Conservation (phyloP, 2,113 vertebrate species). For the Aplodontia rufa region DNA sequence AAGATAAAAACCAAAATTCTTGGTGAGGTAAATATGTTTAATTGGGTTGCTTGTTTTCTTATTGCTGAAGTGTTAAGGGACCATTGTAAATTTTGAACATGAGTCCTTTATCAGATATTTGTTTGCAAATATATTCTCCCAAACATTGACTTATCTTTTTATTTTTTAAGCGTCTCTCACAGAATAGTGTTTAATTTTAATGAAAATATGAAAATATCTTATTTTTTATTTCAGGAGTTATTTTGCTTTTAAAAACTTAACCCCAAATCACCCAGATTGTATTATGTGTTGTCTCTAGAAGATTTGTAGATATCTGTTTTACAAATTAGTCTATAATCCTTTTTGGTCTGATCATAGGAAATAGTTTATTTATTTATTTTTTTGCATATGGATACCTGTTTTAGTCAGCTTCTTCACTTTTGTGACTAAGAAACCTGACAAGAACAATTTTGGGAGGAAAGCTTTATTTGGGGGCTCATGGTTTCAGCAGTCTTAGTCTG, state of each 20-base stretch:
- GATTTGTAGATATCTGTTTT: neutral
- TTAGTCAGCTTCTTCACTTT: too few species aligned
- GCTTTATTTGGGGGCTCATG: too few species aligned
- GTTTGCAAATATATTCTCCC: neutral
- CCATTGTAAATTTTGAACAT: neutral
- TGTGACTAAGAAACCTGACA: too few species aligned
- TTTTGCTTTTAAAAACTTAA: neutral
- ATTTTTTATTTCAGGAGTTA: too few species aligned
- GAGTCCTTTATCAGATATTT: neutral
- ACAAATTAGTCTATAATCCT: neutral
- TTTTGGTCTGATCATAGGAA: neutral
- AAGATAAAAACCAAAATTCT: neutral
- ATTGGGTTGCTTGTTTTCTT: neutral
- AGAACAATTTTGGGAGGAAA: too few species aligned
- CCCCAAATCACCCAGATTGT: neutral
- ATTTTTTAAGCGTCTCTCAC: neutral
- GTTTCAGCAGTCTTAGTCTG: too few species aligned
- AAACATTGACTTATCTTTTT: neutral
- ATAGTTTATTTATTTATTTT: neutral
- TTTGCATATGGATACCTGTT: neutral
- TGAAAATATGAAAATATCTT: too few species aligned
- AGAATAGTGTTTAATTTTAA: neutral
- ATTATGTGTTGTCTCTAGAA: neutral
- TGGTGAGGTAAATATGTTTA: neutral
- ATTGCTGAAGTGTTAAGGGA: neutral